These are phyloP conservation scores for Speoplatyrhinus poulsoni DNA, from an alignment of 2,113 vertebrate genomes.

Conservation along the genomic window DNA sequence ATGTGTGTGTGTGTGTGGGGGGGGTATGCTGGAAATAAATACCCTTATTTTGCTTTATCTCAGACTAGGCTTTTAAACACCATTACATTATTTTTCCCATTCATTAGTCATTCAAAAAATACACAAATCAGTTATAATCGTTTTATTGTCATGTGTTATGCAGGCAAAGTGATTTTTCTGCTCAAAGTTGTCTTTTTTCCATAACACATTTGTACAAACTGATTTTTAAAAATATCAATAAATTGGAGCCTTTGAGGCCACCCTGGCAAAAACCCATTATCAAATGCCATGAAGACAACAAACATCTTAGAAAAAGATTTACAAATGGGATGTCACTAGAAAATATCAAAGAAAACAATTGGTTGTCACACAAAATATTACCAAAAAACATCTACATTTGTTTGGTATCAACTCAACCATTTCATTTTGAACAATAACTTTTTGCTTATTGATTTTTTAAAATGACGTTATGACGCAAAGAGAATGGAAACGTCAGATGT, in stretches of 20 bases:
- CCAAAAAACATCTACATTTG: constrained; percentile 79
- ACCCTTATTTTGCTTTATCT: too few relatives aligned
- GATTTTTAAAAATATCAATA: constrained; percentile 97
- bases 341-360: constrained; percentile 82
- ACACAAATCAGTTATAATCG: constrained; percentile 81
- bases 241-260: constrained; percentile 93
- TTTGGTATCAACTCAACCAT: constrained; percentile 79
- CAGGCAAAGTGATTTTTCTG: constrained; percentile 88
- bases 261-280: constrained; percentile 92
- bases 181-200: constrained; percentile 81
- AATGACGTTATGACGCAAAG: constrained; percentile 71
- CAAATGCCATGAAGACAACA: constrained; percentile 91
- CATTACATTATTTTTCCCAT: not conserved
- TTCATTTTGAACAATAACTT: constrained; percentile 61
- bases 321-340: constrained; percentile 99
- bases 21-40: not conserved
- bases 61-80: too few relatives aligned
- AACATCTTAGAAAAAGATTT: constrained; percentile 94
- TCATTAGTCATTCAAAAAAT: not conserved
- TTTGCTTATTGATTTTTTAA: constrained; percentile 53
- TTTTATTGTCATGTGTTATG: constrained; percentile 97
- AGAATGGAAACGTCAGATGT: constrained; percentile 67
- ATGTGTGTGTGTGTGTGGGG: not conserved
- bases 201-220: constrained; percentile 98
- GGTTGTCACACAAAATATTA: constrained; percentile 79